Base-by-base conservation (phyloP, 2,888 invertebrate genomes). In the Epinotia bilunana region DNA sequence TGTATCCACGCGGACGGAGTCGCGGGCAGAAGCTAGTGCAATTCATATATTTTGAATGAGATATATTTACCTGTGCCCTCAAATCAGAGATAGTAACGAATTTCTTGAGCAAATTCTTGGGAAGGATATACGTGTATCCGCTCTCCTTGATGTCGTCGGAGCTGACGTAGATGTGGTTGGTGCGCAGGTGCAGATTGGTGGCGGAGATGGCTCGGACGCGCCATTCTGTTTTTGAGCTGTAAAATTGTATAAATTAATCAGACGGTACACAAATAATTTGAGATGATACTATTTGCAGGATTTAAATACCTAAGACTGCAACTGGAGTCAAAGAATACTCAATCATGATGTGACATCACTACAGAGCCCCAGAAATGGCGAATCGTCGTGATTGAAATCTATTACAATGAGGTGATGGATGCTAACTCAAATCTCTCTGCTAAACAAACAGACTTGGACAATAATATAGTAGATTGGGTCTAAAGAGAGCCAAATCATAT, bases 131-230 rank as follows among this genome's bases (percentile, higher is more conserved):
- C 0, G 99, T 99, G 92, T 98, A 99, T 4, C 99, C 99, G 28
- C 99, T 99, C 91, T 99, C 99, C 90, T 99, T 99, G 87, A 99
- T 99, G 86, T 99, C 99, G 86, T 99, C 99, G 0, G 99, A 99
- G 78, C 99, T 99, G 23, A 99, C 99, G 86, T 99, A 99, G 85
- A 99, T 99, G 89, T 99, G 99, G 93, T 99, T 99, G 0, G 99
- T 99, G 78, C 99, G 96, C 57, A 99, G 94, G 91, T 99, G 99
- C 28, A 99, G 94, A 93, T 99, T 99, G 0, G 99, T 99, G 0
- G 99, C 99, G 0, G 98, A 99, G 81, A 99, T 99, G 0, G 99
- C 99, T 80, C 99, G 95, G 39, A 98, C 99, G 71, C 99, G 96
- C 99, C 99, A 99, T 94, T 99, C 99, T 0, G 99, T 99, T 90